Evolutionary conservation across 2,888 invertebrate genomes (phyloP).

Genomic region (Pammene aurita): DNA sequence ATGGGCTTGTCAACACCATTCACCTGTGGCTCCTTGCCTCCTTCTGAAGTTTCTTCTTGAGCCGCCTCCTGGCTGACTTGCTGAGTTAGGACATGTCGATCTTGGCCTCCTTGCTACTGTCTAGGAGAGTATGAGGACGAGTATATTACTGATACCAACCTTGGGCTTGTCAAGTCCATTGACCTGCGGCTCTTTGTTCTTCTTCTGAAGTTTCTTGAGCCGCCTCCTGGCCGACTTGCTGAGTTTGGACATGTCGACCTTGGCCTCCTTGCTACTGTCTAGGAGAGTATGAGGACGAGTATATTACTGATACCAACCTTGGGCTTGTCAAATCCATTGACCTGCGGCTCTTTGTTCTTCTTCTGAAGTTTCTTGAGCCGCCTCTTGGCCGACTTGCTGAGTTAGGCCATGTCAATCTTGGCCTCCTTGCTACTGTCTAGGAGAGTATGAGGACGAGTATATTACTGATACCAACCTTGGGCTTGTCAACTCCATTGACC

Average conservation of each 20-base stretch:
- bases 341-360: slow-evolving; percentile 65
- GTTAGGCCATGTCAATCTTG: slow-evolving; percentile 67
- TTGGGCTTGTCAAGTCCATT: slow-evolving; percentile 76
- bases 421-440: slow-evolving; percentile 74
- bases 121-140: too few species aligned
- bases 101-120: slow-evolving; percentile 71
- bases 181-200: slow-evolving; percentile 66
- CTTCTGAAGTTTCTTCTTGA: slow-evolving; percentile 73
- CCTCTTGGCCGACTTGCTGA: slow-evolving; percentile 67
- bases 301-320: slow-evolving; percentile 61
- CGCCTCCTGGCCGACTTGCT: slow-evolving; percentile 68
- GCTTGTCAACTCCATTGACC: slow-evolving; percentile 76
- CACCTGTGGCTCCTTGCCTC: slow-evolving; percentile 67
- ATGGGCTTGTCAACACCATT: slow-evolving; percentile 77
- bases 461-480: slow-evolving; percentile 60
- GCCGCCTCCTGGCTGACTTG: slow-evolving; percentile 67
- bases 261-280: slow-evolving; percentile 72
- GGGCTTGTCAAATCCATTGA: slow-evolving; percentile 74
- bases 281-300: too few species aligned
- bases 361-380: slow-evolving; percentile 73
- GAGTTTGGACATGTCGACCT: slow-evolving; percentile 68
- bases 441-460: too few species aligned
- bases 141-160: slow-evolving; percentile 54
- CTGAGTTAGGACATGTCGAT: slow-evolving; percentile 69
- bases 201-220: slow-evolving; percentile 71